phyloP scores from a whole-genome alignment of 2,888 invertebrate species.

The Latrodectus hesperus region DNA sequence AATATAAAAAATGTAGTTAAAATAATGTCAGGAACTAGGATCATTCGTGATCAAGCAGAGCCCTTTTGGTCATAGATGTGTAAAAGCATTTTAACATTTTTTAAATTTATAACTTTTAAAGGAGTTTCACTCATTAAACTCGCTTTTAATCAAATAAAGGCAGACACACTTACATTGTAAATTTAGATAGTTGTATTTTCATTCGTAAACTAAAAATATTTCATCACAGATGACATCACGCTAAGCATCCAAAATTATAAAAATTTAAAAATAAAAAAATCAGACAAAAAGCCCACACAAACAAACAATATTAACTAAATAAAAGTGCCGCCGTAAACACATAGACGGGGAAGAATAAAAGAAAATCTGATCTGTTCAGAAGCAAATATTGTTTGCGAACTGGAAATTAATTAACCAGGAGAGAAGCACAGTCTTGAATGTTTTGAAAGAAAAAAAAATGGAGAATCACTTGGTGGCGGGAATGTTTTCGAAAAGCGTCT shows the following conservation, averaged over 20 bases:
- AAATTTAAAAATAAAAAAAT: constrained; percentile 26
- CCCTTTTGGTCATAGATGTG: too few species aligned
- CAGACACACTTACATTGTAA: too few species aligned
- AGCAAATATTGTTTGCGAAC: constrained; percentile 67
- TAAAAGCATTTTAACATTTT: too few species aligned
- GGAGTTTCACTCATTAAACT: too few species aligned
- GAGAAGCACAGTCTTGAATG: constrained; percentile 45
- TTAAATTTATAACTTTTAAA: too few species aligned
- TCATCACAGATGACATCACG: constrained; percentile 45
- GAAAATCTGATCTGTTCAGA: constrained; percentile 29
- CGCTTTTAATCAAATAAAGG: too few species aligned
- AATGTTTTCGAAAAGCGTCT: constrained; percentile 58
- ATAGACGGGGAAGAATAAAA: constrained; percentile 16
- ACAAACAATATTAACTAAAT: not conserved
- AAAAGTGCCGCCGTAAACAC: constrained; percentile 20
- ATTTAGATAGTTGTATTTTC: constrained; percentile 42
- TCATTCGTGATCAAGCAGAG: too few species aligned
- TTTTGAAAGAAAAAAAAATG: constrained; percentile 3
- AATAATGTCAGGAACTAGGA: too few species aligned
- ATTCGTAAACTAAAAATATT: constrained; percentile 30
- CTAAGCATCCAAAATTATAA: constrained; percentile 30
- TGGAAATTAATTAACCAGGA: constrained; percentile 67
- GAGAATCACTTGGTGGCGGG: constrained; percentile 13
- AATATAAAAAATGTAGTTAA: not conserved
- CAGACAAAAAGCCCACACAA: constrained; percentile 8